Evolutionary conservation across 2,797 vertebrate genomes (phyloP).

Genomic region (Sebastes elongatus): DNA sequence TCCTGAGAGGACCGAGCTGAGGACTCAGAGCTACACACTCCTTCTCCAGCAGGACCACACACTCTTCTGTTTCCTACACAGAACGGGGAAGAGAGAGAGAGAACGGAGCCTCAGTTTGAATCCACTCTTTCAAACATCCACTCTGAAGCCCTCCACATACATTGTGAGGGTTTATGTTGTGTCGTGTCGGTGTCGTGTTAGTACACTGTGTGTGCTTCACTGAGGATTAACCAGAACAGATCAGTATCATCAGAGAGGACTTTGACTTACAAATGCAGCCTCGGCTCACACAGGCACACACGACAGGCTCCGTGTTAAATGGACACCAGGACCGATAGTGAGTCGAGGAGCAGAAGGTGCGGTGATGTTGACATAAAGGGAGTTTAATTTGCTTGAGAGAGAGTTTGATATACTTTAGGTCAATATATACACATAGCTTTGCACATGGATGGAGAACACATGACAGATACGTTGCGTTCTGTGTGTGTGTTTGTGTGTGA

Average conservation of each 20-base stretch:
- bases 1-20: constrained; percentile 78
- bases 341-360: constrained; percentile 10
- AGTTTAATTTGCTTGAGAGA: background rate
- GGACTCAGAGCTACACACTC: constrained; percentile 82
- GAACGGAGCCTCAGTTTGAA: background rate
- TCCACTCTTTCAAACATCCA: background rate
- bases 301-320: background rate
- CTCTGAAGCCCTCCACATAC: background rate
- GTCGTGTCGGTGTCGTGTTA: background rate
- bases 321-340: background rate
- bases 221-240: background rate
- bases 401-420: background rate
- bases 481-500: constrained; percentile 2
- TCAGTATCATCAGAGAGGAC: background rate
- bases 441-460: background rate
- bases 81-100: background rate
- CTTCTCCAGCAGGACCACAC: constrained; percentile 80
- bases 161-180: background rate
- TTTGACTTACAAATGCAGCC: background rate
- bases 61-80: constrained; percentile 85
- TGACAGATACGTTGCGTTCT: background rate
- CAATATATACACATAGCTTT: constrained; percentile 8
- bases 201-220: background rate
- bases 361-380: constrained; percentile 66
- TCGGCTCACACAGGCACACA: background rate